Base-by-base conservation (phyloP, 2,888 invertebrate species). In the Sinohyriopsis cumingii region DNA sequence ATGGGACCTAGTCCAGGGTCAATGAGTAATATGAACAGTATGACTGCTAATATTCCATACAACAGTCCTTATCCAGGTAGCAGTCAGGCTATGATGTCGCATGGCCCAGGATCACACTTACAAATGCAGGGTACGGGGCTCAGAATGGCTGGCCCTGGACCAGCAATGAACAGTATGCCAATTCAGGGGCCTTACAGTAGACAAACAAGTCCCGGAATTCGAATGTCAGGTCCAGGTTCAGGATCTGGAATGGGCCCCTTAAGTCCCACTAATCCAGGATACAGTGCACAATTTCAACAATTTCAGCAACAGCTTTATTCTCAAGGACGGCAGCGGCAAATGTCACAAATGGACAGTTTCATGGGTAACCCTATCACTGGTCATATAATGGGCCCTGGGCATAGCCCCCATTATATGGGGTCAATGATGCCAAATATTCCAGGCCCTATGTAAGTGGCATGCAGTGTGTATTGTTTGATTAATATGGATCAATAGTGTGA, bases 281-380 rank as follows among this genome's bases (percentile, higher is more conserved):
- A 83, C 71, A 82, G 68, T 74, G 76, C 83, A 55, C 86, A 86
- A 65, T 88, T 83, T 76, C 87, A 88, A 68, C 87, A 87, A 73
- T 88, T 88, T 77, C 88, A 88, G 72, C 88, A 88, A 74, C 88
- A 88, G 79, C 73, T 88, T 60, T 88, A 87, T 69, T 83, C 87
- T 55, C 85, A 85, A 73, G 78, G 79, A 66, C 78, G 85, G 53
- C 76, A 82, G 5, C 69, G 84, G 33, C 84, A 83, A 65, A 87
- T 86, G 85, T 82, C 84, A 28, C 84, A 83, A 0, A 79, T 81
- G 79, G 81, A 78, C 28, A 74, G 76, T 18, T 82, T 84, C 82
- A 84, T 84, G 82, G 82, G 81, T n/a, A 77, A 77, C 25, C 78
- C 78, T 5, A 79, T 77, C 18, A 66, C 71, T 33, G 76, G 76